Conservation (phyloP, 2,797 vertebrate species). For the Denticeps clupeoides region DNA sequence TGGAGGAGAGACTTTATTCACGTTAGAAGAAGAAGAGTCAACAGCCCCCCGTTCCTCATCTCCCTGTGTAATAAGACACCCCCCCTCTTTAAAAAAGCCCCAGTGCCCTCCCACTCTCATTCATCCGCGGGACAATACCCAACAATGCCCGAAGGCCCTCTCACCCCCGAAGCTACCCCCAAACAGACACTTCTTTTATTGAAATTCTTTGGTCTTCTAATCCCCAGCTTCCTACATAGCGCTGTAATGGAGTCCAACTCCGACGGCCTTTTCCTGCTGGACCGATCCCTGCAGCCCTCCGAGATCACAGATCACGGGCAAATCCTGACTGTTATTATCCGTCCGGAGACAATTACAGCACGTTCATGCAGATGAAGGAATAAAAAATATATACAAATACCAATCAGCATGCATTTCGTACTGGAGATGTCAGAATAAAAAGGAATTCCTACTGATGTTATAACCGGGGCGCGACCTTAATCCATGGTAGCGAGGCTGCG, state of each 20-base stretch:
- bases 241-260: slow-evolving; percentile 68
- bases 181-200: slow-evolving; percentile 78
- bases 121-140: slow-evolving; percentile 59
- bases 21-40: slow-evolving; percentile 77
- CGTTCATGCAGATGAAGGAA: too few species aligned
- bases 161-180: slow-evolving; percentile 40
- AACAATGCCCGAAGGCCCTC: slow-evolving; percentile 51
- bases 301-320: too few species aligned
- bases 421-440: too few species aligned
- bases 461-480: too few species aligned
- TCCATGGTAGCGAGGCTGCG: too few species aligned
- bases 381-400: too few species aligned
- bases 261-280: slow-evolving; percentile 68
- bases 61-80: slow-evolving; percentile 59
- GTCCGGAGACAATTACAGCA: too few species aligned
- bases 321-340: too few species aligned
- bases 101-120: slow-evolving; percentile 60
- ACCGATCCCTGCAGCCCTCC: slow-evolving; percentile 49
- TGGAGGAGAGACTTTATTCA: slow-evolving; percentile 67
- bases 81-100: slow-evolving; percentile 64
- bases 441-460: too few species aligned
- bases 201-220: slow-evolving; percentile 77
- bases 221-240: slow-evolving; percentile 71
- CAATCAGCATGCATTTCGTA: too few species aligned
- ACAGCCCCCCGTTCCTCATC: slow-evolving; percentile 53